Base-by-base conservation (phyloP, 2,888 invertebrate species). In the Apotomis capreana region DNA sequence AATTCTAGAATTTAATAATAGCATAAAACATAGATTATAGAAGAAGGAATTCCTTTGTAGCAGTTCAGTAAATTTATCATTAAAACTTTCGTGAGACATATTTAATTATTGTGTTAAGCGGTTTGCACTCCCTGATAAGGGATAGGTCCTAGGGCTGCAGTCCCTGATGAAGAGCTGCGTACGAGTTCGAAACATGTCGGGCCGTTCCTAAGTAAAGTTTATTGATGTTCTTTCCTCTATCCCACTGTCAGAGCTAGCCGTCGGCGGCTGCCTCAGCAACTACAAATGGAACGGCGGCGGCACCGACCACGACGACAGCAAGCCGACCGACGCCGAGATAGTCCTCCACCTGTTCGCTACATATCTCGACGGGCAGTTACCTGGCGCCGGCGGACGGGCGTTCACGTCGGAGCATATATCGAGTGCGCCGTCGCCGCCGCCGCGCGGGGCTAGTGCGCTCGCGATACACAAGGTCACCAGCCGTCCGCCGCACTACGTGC, bases 281-380 rank as follows among this genome's bases (percentile, higher is more conserved):
- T 99, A 96, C 90, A 95, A 95, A 76, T 98, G 98, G 98, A 96
- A 96, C 89, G 95, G 96, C 71, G 98, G 98, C 60, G 96, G 96
- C 57, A 91, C 96, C 80, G 95, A 95, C 62, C 98, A 98, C 98
- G 96, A 96, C 79, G 96, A 96, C 74, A 95, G 96, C 80, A 92
- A 97, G 78, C 98, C 98, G 12, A 96, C 97, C n/a, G 98, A 99
- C 93, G 95, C 97, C 40, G 96, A 96, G 81, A 96, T 98, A 77
- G 92, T 99, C 74, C 96, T 98, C 94, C 97, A 98, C 86, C 88
- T 97, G 78, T 94, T 98, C 76, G 96, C 96, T 75, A 95, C 96
- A 0, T 99, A 98, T 88, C 92, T 99, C 91, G 98, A 98, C 89
- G 95, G 96, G 36, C 96, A 97, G 86, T 88, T 97, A 62, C 91